A percentile compares a stretch with the other conserved stretches of the same genome.
Evolutionary conservation across 1,140 invertebrate species (phyloP).

Genomic region (Drosophila miranda): DNA sequence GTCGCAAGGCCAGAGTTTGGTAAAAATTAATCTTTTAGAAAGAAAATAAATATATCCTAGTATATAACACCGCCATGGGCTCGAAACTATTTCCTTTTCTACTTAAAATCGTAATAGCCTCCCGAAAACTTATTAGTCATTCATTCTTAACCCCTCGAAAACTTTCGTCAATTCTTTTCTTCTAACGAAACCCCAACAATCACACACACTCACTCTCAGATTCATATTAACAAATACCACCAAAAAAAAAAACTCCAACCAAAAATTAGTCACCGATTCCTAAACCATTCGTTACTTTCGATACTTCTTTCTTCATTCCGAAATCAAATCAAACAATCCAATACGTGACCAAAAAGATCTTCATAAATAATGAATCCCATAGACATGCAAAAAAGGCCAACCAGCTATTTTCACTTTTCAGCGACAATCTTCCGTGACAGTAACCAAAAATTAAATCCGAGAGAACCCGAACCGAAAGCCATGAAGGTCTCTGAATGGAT

Average conservation of each 20-base stretch:
- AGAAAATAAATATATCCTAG: too few relatives aligned
- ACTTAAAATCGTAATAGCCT: too few relatives aligned
- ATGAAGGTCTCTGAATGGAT: slow-evolving; percentile 25
- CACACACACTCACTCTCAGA: slow-evolving; percentile 4
- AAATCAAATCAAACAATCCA: slow-evolving; percentile 25
- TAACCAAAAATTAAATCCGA: slow-evolving; percentile 12
- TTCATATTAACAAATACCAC: slow-evolving; percentile 16
- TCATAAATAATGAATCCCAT: slow-evolving; percentile 40
- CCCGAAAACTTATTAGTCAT: too few relatives aligned
- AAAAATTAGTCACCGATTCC: slow-evolving; percentile 50
- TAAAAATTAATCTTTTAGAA: too few relatives aligned
- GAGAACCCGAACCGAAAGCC: slow-evolving; percentile 13
- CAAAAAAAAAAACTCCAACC: slow-evolving; percentile 15
- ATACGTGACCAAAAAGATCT: slow-evolving; percentile 33
- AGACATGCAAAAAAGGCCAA: slow-evolving; percentile 72
- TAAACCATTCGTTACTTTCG: slow-evolving; percentile 45
- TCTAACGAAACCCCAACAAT: too few relatives aligned
- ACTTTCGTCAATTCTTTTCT: too few relatives aligned
- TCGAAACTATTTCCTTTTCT: too few relatives aligned
- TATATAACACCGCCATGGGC: too few relatives aligned
- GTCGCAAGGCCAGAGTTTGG: too few relatives aligned
- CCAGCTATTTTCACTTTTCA: slow-evolving; percentile 68
- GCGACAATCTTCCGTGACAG: slow-evolving; percentile 19
- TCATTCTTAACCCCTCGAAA: too few relatives aligned
- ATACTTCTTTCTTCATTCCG: slow-evolving; percentile 35